Base-by-base conservation (phyloP, 2,113 vertebrate species). In the Pavo muticus region DNA sequence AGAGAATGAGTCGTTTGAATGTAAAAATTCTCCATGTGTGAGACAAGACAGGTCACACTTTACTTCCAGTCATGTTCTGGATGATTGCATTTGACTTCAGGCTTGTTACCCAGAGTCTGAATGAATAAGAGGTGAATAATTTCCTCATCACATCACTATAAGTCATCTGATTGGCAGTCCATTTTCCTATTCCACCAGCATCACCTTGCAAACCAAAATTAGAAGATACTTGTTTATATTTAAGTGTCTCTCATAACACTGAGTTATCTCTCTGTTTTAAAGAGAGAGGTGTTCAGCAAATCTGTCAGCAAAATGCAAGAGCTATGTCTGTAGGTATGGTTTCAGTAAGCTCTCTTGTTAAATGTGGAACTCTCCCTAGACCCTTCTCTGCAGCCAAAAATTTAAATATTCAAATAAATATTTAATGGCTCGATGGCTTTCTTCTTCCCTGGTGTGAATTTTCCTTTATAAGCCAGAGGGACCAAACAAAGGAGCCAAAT, bases 371-470 rank as follows among this genome's bases (percentile, higher is more conserved):
- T 91, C 44, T 76, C 39, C 72, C 45, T 65, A 56, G 72, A 69
- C 54, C 47, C 47, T 83, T 80, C 70, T 76, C 37, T 82, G 21
- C 67, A 89, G 86, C 45, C 70, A 94, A 77, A 76, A 5, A 24
- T 65, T 89, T 86, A 92, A 88, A 72, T 91, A 87, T 61, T 93
- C 42, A 71, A 90, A 86, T 80, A 92, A 95, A 92, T 92, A 79
- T 88, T 93, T 96, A 94, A 65, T 74, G 42, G 81, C 57, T 68
- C 0, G 3, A 70, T 54, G 45, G 19, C 90, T 90, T 92, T 81
- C 67, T 76, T 78, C 57, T 85, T 73, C 40, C 61, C 14, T 85
- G 79, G 84, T 94, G 94, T 91, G 84, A 93, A 87, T 90, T 96
- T 95, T 97, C 50, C 71, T 90, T 63, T 82, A 85, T 16, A 44